Base-by-base conservation (phyloP, 2,797 vertebrate genomes). In the Adrianichthys oophorus region DNA sequence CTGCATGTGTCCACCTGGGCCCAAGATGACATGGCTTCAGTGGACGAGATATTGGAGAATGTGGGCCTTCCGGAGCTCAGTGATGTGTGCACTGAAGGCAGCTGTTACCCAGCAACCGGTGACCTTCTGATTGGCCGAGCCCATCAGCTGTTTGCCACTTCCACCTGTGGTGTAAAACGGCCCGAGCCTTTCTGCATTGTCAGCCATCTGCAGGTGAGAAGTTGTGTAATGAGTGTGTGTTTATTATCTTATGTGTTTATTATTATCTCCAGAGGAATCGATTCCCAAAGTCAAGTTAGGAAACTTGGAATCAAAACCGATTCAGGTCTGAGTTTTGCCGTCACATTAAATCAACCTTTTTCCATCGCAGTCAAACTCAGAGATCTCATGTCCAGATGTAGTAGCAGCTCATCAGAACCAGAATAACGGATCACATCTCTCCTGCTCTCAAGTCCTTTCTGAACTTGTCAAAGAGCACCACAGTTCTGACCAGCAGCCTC, bases 31-130 rank as follows among this genome's bases (percentile, higher is more conserved):
- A 13, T 12, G 45, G 52, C 16, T 47, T 19, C 1, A 0, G 15
- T 29, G 40, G 53, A 8, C 13, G n/a, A 16, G 41, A 21, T 24
- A n/a, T 24, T 24, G 6, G 49, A 29, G 4, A 59, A 76, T 1
- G 1, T 78, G 60, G 45, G 5, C 48, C 21, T 93, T 15, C 95
- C 95, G 0, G 94, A 95, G 68, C 89, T 92, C 74, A 94, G 93
- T 64, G 95, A 96, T 8, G 88, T 97, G 50, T 99, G 97, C 73
- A 96, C 94, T 0, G 94, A 98, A 83, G 96, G 97, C 21, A 99
- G 97, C 86, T 99, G 97, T 85, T 99, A 99, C 85, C 97, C 97
- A 0, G 96, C 95, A 78, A 99, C 96, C 0, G 97, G 96, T 26
- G 96, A 98, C 87, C 94, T 99, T 59, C 91, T 98, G 59, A 97